These are phyloP conservation scores for Melinaea menophilus DNA, from an alignment of 2,888 invertebrate genomes.

Conservation along the genomic window DNA sequence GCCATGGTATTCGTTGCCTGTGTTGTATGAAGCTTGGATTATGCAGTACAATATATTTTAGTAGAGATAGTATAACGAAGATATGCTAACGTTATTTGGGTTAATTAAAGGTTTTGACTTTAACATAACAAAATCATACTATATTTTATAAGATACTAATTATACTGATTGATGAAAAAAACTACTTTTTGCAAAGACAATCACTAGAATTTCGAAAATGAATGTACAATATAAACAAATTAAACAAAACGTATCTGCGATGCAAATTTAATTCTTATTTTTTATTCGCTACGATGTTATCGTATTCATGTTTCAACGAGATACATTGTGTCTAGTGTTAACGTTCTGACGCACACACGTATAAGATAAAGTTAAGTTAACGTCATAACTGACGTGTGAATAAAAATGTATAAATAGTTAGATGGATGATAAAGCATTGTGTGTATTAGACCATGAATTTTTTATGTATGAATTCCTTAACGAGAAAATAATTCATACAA, in stretches of 20 bases:
- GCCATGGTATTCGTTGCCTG: not conserved
- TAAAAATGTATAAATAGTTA: slow-evolving; percentile 36
- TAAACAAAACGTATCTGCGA: slow-evolving; percentile 22
- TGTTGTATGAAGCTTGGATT: too few species aligned
- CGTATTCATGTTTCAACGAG: slow-evolving; percentile 44
- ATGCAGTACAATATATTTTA: too few species aligned
- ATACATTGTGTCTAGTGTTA: slow-evolving; percentile 48
- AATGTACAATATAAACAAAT: slow-evolving; percentile 11
- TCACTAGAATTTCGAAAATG: not conserved
- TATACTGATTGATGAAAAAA: too few species aligned
- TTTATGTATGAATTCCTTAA: slow-evolving; percentile 21
- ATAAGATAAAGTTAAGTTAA: slow-evolving; percentile 51
- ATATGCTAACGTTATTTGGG: too few species aligned
- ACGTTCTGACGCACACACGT: slow-evolving; percentile 50
- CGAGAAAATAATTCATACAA: slow-evolving; percentile 7
- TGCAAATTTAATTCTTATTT: slow-evolving; percentile 40
- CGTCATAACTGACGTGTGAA: slow-evolving; percentile 56
- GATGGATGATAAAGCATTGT: slow-evolving; percentile 24
- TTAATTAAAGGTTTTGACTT: too few species aligned
- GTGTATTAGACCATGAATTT: slow-evolving; percentile 24
- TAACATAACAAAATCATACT: too few species aligned
- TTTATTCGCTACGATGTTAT: slow-evolving; percentile 40
- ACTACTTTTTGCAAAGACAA: not conserved
- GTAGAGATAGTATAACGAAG: too few species aligned
- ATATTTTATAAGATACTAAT: too few species aligned